Percentiles rank a stretch among this genome's conserved stretches.
Conservation (phyloP, 2,113 vertebrate species). For the Syngnathus typhle region DNA sequence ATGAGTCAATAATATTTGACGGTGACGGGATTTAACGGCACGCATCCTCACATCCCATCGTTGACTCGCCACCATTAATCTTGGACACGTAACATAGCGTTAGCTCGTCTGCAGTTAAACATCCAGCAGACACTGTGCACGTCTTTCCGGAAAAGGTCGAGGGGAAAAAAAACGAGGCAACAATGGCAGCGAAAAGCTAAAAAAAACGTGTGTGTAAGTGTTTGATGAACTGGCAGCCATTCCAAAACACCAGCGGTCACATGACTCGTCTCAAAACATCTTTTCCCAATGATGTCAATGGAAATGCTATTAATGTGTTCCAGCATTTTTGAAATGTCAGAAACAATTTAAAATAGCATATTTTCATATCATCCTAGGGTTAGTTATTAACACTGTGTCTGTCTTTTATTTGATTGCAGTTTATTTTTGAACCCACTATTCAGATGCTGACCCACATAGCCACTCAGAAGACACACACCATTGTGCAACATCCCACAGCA, state of each 20-base stretch:
- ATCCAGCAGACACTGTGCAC: background rate
- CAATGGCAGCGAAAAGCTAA: background rate
- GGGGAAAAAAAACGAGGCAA: background rate
- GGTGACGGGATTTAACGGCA: background rate
- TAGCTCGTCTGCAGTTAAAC: conserved; percentile 9
- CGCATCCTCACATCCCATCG: background rate
- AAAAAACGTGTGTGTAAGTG: background rate
- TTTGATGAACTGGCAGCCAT: too few relatives aligned
- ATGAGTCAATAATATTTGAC: background rate
- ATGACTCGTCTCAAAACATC: too few relatives aligned
- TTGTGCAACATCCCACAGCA: background rate
- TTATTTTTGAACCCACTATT: background rate
- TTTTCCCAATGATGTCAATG: too few relatives aligned
- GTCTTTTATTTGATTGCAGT: background rate
- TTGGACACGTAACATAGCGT: conserved; percentile 1
- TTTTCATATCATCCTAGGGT: too few relatives aligned
- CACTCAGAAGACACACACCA: background rate
- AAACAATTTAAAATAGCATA: too few relatives aligned
- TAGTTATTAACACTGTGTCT: background rate
- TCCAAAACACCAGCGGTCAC: too few relatives aligned
- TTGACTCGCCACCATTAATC: background rate
- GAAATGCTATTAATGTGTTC: too few relatives aligned
- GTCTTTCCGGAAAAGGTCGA: conserved; percentile 22
- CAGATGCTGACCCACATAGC: background rate
- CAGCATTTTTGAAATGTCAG: background rate